phyloP scores from a whole-genome alignment of 1,140 invertebrate species.

The Diachasma alloeum region DNA sequence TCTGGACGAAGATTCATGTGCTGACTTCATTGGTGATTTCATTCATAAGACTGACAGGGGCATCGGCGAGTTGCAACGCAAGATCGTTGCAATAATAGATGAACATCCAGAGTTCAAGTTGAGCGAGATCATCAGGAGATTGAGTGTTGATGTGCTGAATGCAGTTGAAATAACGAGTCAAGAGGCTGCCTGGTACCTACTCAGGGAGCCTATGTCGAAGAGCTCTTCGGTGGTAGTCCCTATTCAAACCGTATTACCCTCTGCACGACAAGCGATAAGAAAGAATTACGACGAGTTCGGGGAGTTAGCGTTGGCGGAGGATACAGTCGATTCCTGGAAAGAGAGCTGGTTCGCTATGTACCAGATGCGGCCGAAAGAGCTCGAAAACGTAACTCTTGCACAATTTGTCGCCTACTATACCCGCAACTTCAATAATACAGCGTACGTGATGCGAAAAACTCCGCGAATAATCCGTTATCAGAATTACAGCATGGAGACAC shows the following conservation, averaged over 20 bases:
- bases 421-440: slow-evolving; percentile 38
- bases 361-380: slow-evolving; percentile 35
- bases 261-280: slow-evolving; percentile 19
- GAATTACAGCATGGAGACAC: slow-evolving; percentile 47
- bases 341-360: slow-evolving; percentile 49
- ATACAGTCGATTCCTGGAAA: slow-evolving; percentile 43
- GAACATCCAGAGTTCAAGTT: slow-evolving; percentile 47
- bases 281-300: slow-evolving; percentile 16
- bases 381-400: slow-evolving; percentile 36
- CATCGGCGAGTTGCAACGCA: slow-evolving; percentile 47
- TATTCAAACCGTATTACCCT: slow-evolving; percentile 22
- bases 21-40: slow-evolving; percentile 48
- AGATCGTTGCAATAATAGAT: slow-evolving; percentile 47
- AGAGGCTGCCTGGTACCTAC: slow-evolving; percentile 53
- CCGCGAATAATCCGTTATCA: slow-evolving; percentile 48
- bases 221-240: slow-evolving; percentile 3
- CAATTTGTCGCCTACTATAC: slow-evolving; percentile 46
- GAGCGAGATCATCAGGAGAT: slow-evolving; percentile 32
- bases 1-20: slow-evolving; percentile 54
- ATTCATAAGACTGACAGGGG: slow-evolving; percentile 53
- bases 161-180: slow-evolving; percentile 13
- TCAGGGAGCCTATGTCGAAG: slow-evolving; percentile 25
- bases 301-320: slow-evolving; percentile 25
- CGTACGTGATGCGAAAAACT: slow-evolving; percentile 21
- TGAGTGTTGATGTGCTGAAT: slow-evolving; percentile 24